Percentiles rank a stretch among this genome's conserved stretches.
phyloP scores from a whole-genome alignment of 2,888 invertebrate genomes.

The Philhelius pedissequus region DNA sequence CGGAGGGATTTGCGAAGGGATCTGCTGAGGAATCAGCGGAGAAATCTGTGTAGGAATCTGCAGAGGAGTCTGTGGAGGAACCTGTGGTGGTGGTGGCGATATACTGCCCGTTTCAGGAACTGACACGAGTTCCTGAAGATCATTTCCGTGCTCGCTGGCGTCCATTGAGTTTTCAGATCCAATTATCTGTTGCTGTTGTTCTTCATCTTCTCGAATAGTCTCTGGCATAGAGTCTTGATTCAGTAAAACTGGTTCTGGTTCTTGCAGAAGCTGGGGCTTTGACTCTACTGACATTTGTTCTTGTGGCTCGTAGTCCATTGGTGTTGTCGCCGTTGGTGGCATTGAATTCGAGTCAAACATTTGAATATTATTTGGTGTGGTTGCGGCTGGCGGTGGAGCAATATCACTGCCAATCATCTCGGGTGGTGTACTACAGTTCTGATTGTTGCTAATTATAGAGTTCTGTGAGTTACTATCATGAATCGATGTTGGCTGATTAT shows the following conservation, averaged over 20 bases:
- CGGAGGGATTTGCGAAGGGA: not conserved
- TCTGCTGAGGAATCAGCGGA: not conserved
- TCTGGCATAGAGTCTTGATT: conserved; percentile 61
- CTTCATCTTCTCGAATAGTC: conserved; percentile 41
- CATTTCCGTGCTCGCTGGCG: conserved; percentile 61
- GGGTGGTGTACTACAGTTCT: conserved; percentile 58
- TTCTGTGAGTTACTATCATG: conserved; percentile 78
- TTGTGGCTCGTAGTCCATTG: conserved; percentile 65
- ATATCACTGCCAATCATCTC: conserved; percentile 40
- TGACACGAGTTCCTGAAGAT: conserved; percentile 39
- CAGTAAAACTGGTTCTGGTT: conserved; percentile 4
- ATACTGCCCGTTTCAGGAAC: conserved; percentile 23
- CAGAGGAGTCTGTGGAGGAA: not conserved
- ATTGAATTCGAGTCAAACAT: conserved; percentile 75
- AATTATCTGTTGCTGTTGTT: conserved; percentile 46
- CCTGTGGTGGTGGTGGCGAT: conserved; percentile 11
- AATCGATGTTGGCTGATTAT: conserved; percentile 78
- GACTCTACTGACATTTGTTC: conserved; percentile 38
- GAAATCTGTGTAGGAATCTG: not conserved
- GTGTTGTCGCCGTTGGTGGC: conserved; percentile 70
- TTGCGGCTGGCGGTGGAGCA: conserved; percentile 27
- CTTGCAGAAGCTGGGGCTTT: conserved; percentile 23
- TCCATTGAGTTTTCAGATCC: conserved; percentile 57
- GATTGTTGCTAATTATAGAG: conserved; percentile 75
- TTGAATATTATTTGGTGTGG: conserved; percentile 60